A percentile compares a stretch with the other conserved stretches of the same genome.
phyloP scores from a whole-genome alignment of 2,113 vertebrate species.

The Perca flavescens region DNA sequence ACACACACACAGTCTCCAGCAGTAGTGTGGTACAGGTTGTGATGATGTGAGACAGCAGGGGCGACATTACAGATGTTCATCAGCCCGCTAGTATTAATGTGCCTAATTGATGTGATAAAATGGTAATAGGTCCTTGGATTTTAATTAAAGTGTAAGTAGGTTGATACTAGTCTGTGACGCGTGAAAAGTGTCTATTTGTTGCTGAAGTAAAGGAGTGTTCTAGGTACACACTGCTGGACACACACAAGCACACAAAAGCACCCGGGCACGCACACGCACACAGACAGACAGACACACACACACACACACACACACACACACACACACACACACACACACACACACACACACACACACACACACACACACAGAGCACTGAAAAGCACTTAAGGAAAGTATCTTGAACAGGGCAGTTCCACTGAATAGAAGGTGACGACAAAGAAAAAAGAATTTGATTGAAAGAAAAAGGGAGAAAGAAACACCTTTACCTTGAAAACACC shows the following conservation, averaged over 20 bases:
- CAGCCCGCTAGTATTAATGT: constrained; percentile 51
- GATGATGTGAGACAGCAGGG: constrained; percentile 22
- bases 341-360: background rate
- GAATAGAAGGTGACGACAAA: constrained; percentile 51
- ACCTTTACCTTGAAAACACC: constrained; percentile 75
- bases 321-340: constrained; percentile 13
- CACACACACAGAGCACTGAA: constrained; percentile 12
- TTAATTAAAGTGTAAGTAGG: constrained; percentile 66
- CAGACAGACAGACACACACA: too few relatives aligned
- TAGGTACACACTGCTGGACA: background rate
- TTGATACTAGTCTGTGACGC: constrained; percentile 30
- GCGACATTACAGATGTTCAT: constrained; percentile 69
- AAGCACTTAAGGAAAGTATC: constrained; percentile 55
- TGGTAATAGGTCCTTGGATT: constrained; percentile 61
- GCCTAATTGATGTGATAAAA: constrained; percentile 66
- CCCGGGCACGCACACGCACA: background rate
- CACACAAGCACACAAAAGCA: background rate
- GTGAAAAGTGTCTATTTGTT: constrained; percentile 22
- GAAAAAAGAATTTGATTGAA: constrained; percentile 37
- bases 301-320: constrained; percentile 5
- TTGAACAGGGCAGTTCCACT: constrained; percentile 44
- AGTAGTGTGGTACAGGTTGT: constrained; percentile 1
- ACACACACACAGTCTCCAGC: constrained; percentile 7
- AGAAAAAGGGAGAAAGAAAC: background rate
- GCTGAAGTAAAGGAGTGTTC: background rate